Evolutionary conservation across 2,113 vertebrate genomes (phyloP).

Genomic region (Fulmarus glacialis): DNA sequence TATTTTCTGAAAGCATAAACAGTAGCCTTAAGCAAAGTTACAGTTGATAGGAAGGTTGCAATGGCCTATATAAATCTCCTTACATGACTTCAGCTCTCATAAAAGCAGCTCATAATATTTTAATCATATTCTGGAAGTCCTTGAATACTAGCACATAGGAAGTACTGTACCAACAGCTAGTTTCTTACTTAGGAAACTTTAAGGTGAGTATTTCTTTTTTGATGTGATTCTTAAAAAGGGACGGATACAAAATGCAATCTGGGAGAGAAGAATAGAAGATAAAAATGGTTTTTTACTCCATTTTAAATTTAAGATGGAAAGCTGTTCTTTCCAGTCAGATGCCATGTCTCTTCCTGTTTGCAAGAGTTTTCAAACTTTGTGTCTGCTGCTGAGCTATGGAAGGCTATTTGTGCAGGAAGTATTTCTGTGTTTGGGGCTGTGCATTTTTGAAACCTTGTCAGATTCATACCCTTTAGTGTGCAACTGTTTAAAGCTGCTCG

Average conservation of each 20-base stretch:
- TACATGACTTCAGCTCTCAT: slow-evolving; percentile 36
- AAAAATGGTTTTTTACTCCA: not conserved
- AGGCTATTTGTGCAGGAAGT: not conserved
- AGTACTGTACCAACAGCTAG: not conserved
- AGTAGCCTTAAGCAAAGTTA: slow-evolving; percentile 56
- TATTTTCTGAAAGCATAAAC: slow-evolving; percentile 31
- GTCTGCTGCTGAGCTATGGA: not conserved
- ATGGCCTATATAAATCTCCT: slow-evolving; percentile 38
- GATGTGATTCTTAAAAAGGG: not conserved
- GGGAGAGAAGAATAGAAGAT: not conserved
- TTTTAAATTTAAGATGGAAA: not conserved
- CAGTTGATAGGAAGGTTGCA: slow-evolving; percentile 33
- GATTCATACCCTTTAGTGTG: not conserved
- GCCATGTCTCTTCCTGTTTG: not conserved
- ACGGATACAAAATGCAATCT: not conserved
- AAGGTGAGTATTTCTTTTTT: not conserved
- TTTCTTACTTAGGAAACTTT: not conserved
- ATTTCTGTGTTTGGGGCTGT: not conserved
- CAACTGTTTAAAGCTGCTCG: not conserved
- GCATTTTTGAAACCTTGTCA: not conserved
- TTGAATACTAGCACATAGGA: not conserved
- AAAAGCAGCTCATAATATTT: slow-evolving; percentile 55
- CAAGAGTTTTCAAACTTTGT: not conserved
- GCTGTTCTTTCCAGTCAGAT: not conserved
- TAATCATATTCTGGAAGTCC: slow-evolving; percentile 35